Evolutionary conservation across 2,113 vertebrate genomes (phyloP).

Genomic region (Vicugna pacos): DNA sequence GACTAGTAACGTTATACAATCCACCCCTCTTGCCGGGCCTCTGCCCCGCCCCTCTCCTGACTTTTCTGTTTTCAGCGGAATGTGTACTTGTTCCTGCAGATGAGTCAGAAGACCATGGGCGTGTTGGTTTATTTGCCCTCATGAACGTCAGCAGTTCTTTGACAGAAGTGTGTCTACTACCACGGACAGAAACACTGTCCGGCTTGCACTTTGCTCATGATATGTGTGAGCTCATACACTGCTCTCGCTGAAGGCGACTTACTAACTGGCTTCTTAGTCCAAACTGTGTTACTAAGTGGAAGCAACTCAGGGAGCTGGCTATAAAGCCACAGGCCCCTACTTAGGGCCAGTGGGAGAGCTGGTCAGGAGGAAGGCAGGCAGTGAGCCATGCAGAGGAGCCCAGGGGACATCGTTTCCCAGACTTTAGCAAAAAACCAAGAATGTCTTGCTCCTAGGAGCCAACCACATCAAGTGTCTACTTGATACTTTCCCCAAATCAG

Average conservation of each 20-base stretch:
- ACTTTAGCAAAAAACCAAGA: not conserved
- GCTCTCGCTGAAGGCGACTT: not conserved
- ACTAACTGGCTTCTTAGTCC: not conserved
- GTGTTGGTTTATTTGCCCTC: not conserved
- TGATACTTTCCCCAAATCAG: slow-evolving; percentile 2
- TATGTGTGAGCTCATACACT: not conserved
- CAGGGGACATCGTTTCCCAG: not conserved
- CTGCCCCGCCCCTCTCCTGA: not conserved
- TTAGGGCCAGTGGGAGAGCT: not conserved
- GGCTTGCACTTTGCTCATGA: not conserved
- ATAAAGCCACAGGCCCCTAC: not conserved
- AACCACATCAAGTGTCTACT: not conserved
- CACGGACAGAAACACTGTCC: not conserved
- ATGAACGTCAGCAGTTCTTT: not conserved
- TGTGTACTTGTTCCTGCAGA: not conserved
- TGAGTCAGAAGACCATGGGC: not conserved
- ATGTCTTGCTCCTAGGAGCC: not conserved
- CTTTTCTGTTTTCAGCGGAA: not conserved
- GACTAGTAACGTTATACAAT: not conserved
- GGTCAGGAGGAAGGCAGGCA: not conserved
- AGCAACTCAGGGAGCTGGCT: not conserved
- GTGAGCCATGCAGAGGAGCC: not conserved
- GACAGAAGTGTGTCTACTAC: not conserved
- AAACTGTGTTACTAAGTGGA: not conserved
- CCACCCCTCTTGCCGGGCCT: not conserved